Evolutionary conservation across 2,113 vertebrate species (phyloP), one percentile per base, ranked within the genome.

Genomic region (Delphinus delphis): DNA sequence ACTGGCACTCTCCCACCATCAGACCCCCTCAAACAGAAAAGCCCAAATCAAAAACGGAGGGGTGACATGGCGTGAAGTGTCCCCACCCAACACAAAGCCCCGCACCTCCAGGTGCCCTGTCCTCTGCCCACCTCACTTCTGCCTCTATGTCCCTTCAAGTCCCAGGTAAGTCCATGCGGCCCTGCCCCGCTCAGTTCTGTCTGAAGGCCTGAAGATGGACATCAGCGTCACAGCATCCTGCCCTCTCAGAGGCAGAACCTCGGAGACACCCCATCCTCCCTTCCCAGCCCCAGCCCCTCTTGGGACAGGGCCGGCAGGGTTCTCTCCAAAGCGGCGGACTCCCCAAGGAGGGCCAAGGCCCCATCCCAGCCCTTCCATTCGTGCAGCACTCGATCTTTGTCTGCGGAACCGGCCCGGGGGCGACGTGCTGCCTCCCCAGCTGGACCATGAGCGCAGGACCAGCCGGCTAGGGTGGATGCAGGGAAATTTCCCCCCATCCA

Each of bases 321-420:
- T 81, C 67, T 93, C 89, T 88, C 71, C 70, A 47, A 71, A 63
- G 50, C 89, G 60, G 5, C 1, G 8, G 82, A 36, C 67, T 84
- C 71, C 81, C 47, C 10, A 9, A 9, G 0, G 67, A 80, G 62
- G 62, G 84, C 93, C 84, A 65, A 71, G 63, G 76, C 71, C 90
- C 41, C 82, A 15, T 67, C 68, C 87, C 58, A 65, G 85, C 50
- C 71, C 36, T 77, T 82, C 36, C 90, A 41, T 63, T 33, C 38
- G 73, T 95, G 21, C 58, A 53, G 31, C 67, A 21, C 93, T 36
- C 18, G 10, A 98, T 88, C 97, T 98, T 97, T 96, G 97, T 98
- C 88, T 86, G 92, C 47, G 3, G 93, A 90, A 63, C 50, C 6
- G 1, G 55, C 58, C 67, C 38, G 9, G 21, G 68, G 83, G 80